Evolutionary conservation across 2,797 vertebrate species (phyloP), one percentile per base, ranked within the genome.

Genomic region (Picus viridis): DNA sequence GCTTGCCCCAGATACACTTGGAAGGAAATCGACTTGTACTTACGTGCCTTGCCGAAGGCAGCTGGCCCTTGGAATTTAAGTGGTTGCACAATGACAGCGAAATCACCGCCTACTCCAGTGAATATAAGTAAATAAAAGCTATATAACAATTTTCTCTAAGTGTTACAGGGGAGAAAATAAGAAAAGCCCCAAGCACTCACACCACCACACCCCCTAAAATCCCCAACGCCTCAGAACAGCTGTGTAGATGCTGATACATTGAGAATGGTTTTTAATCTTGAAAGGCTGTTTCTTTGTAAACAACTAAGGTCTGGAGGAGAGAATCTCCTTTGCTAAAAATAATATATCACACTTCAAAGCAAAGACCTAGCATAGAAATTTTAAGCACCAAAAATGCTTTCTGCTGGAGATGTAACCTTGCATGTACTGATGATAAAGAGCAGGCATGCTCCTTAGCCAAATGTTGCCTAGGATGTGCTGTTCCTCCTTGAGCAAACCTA

Each of bases 31-130:
- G 98, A 5, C 97, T 98, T 1, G 98, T 98, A 3, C 97, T 98
- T 45, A 98, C 98, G 6, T 98, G 98, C 93, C 97, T 98, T 68
- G 98, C 98, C 0, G 98, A 98, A 95, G 98, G 98, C 86, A 98
- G 98, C 94, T 98, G 98, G 98, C 98, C 98, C n/a, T 91, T 98
- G 96, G 98, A 98, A 94, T 98, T 98, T 92, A 98, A 98, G 94
- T 98, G 98, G 98, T 96, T 97, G 9, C 97, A 39, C 72, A 97
- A 98, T 5, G 97, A 94, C 95, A 97, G 84, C 2, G 98, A 98
- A 93, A 97, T 98, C 67, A 98, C 98, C n/a, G 16, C 97, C 92
- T 98, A 98, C 96, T 97, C 97, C 95, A 97, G 93, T 45, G 97
- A 98, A 94, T 98, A 98, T 79, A 98, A 95, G 98, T 98, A 98